Evolutionary conservation across 2,888 invertebrate species (phyloP).

Genomic region (Caenorhabditis sp.): DNA sequence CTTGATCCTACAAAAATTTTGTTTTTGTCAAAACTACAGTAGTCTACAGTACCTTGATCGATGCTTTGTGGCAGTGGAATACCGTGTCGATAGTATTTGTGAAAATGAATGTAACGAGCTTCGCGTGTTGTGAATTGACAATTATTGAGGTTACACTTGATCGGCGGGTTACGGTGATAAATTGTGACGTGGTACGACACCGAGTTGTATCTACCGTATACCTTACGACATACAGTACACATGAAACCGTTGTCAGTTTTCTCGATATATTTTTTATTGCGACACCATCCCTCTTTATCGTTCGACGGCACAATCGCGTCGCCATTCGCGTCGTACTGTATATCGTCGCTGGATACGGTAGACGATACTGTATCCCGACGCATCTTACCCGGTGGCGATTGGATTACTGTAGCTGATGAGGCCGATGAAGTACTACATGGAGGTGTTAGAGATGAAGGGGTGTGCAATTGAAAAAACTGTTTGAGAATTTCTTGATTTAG

Average conservation of each 20-base stretch:
- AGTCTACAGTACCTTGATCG: slow-evolving; percentile 58
- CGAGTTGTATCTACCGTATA: slow-evolving; percentile 69
- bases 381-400: not conserved
- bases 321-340: slow-evolving; percentile 48
- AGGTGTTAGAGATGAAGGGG: not conserved
- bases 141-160: slow-evolving; percentile 68
- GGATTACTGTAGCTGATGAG: not conserved
- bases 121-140: slow-evolving; percentile 69
- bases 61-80: slow-evolving; percentile 67
- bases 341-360: not conserved
- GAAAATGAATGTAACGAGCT: slow-evolving; percentile 70
- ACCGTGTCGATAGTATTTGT: slow-evolving; percentile 70
- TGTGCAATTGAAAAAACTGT: slow-evolving; percentile 11
- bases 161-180: slow-evolving; percentile 71
- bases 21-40: not conserved
- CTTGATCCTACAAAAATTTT: slow-evolving; percentile 59
- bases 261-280: slow-evolving; percentile 70
- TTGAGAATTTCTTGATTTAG: slow-evolving; percentile 36
- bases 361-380: not conserved
- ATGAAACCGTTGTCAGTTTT: slow-evolving; percentile 60
- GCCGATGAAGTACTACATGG: not conserved
- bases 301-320: slow-evolving; percentile 67
- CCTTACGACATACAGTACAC: slow-evolving; percentile 69
- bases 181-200: slow-evolving; percentile 71
- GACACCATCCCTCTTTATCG: slow-evolving; percentile 70